A percentile compares a stretch with the other conserved stretches of the same genome.
phyloP scores from a whole-genome alignment of 1,140 invertebrate genomes.

The Adoxophyes honmai region DNA sequence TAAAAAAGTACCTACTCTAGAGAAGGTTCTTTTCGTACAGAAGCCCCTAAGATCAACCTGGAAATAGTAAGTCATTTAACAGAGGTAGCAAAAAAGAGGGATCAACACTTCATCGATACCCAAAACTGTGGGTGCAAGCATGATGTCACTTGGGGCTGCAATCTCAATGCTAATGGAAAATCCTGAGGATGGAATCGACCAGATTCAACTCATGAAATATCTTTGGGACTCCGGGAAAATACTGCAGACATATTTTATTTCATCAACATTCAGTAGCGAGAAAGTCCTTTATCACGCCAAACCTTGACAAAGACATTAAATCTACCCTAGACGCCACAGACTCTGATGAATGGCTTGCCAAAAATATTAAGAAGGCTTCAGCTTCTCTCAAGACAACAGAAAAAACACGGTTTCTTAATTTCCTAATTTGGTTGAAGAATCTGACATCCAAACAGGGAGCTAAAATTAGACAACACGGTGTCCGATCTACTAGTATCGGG shows the following conservation, averaged over 20 bases:
- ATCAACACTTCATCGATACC: not conserved
- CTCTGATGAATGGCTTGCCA: not conserved
- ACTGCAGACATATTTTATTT: not conserved
- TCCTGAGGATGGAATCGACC: not conserved
- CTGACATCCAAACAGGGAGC: no score
- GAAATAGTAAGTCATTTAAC: constrained; percentile 7
- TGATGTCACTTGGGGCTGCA: not conserved
- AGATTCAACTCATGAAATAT: constrained; percentile 2
- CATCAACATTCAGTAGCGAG: constrained; percentile 1
- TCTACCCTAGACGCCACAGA: not conserved
- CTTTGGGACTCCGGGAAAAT: not conserved
- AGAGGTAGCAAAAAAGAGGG: not conserved
- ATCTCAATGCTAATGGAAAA: constrained; percentile 1
- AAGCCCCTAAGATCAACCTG: constrained; percentile 4
- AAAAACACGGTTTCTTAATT: no score
- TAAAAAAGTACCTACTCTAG: not conserved
- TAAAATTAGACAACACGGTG: no score
- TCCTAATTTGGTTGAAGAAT: no score
- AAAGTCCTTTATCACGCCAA: not conserved
- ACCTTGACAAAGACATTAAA: not conserved
- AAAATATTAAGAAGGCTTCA: constrained; percentile 1
- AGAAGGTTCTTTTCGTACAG: not conserved
- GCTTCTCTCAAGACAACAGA: not conserved
- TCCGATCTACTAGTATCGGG: no score
- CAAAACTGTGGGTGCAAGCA: not conserved